These are phyloP conservation scores for Zootoca vivipara DNA, from an alignment of 2,113 vertebrate species.

Conservation along the genomic window DNA sequence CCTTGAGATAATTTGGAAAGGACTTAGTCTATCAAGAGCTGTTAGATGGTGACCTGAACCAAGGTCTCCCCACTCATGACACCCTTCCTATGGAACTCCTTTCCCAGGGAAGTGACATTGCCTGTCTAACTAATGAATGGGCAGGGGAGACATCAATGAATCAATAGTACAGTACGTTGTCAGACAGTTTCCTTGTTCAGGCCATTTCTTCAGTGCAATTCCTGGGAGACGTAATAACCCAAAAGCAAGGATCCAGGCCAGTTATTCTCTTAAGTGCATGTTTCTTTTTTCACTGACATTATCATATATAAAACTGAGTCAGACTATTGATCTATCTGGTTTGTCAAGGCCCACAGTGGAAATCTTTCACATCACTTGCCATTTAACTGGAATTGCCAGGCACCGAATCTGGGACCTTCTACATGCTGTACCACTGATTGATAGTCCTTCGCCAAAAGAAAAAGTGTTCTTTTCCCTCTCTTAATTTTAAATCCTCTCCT, in stretches of 20 bases:
- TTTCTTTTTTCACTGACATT: not conserved
- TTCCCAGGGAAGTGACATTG: not conserved
- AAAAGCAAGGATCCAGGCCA: not conserved
- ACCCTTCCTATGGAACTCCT: not conserved
- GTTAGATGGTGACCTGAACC: not conserved
- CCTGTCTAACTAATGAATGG: not conserved
- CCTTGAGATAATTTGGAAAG: not conserved
- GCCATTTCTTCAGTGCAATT: not conserved
- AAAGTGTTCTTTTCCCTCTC: not conserved
- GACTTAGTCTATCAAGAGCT: not conserved
- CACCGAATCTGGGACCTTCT: not conserved
- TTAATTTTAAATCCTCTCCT: too few species aligned
- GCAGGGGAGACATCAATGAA: not conserved
- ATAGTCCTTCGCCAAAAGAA: not conserved
- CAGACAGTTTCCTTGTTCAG: not conserved
- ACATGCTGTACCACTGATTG: not conserved
- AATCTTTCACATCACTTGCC: not conserved
- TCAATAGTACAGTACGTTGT: not conserved
- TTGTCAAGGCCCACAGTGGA: not conserved
- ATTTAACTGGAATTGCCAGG: not conserved
- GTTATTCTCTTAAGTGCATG: not conserved
- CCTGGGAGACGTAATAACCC: not conserved
- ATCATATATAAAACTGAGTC: not conserved
- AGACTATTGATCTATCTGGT: not conserved
- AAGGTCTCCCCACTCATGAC: too few species aligned